Percentiles rank a stretch among this genome's conserved stretches.
These are phyloP conservation scores for Panagrolaimus sp. DNA, from an alignment of 1,140 invertebrate genomes.

Conservation along the genomic window DNA sequence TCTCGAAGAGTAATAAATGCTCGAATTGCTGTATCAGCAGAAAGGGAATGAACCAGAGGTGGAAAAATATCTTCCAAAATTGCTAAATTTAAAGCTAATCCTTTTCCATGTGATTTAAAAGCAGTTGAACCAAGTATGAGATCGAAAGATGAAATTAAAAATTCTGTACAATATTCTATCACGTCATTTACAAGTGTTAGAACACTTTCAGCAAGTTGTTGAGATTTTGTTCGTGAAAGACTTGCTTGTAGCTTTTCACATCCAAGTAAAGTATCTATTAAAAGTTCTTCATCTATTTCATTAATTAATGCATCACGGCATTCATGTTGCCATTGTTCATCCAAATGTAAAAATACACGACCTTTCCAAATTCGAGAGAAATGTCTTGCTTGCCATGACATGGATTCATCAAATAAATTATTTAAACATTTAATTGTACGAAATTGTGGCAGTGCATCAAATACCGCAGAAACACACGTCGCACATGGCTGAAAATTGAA, in stretches of 20 bases:
- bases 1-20: constrained; percentile 49
- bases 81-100: constrained; percentile 50
- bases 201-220: constrained; percentile 38
- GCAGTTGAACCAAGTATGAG: constrained; percentile 44
- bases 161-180: constrained; percentile 51
- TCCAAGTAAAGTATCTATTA: constrained; percentile 49
- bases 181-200: constrained; percentile 39
- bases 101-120: constrained; percentile 38
- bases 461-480: constrained; percentile 51
- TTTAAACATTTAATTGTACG: constrained; percentile 23
- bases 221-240: constrained; percentile 41
- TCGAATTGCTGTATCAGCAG: constrained; percentile 46
- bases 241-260: constrained; percentile 52
- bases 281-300: constrained; percentile 45
- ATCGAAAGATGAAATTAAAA: constrained; percentile 45
- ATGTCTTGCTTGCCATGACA: constrained; percentile 48
- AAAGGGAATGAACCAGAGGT: constrained; percentile 45
- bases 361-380: constrained; percentile 56
- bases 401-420: constrained; percentile 29
- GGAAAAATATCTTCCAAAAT: constrained; percentile 52
- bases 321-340: constrained; percentile 48
- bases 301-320: constrained; percentile 46
- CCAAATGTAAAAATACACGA: constrained; percentile 49
- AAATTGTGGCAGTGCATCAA: constrained; percentile 44
- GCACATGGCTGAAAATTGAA: constrained; percentile 50